These are phyloP conservation scores for Spizaetus ornatus DNA, from an alignment of 2,113 vertebrate species.

Conservation along the genomic window DNA sequence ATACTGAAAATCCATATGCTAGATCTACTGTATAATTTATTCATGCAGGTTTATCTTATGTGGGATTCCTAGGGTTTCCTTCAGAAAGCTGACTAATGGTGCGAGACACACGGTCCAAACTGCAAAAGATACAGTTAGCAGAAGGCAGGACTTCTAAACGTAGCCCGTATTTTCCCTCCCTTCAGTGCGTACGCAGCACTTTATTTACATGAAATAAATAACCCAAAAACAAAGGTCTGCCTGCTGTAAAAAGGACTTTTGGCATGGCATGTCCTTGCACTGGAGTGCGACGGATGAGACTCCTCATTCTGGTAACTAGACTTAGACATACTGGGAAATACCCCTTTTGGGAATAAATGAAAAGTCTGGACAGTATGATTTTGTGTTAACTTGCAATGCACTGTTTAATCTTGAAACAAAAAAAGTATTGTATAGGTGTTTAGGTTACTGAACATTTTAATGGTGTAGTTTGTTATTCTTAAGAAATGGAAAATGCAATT, in stretches of 20 bases:
- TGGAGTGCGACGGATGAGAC: fast-evolving
- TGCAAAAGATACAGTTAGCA: neutral
- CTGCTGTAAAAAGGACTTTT: neutral
- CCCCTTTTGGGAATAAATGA: neutral
- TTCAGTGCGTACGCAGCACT: neutral
- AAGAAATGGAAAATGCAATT: neutral
- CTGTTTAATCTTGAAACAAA: neutral
- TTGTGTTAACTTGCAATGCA: neutral
- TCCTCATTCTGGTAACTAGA: neutral
- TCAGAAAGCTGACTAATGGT: slow-evolving; percentile 17
- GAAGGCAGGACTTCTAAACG: neutral
- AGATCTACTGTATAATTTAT: neutral
- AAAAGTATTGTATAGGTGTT: neutral
- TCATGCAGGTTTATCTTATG: neutral
- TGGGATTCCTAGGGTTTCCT: neutral
- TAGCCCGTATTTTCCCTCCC: neutral
- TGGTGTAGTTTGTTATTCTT: neutral
- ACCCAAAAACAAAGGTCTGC: neutral
- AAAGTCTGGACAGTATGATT: neutral
- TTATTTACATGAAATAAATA: neutral
- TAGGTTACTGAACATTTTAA: neutral
- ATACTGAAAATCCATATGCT: slow-evolving; percentile 34
- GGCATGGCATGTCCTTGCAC: neutral
- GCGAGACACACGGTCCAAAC: neutral
- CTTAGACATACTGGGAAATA: neutral